phyloP scores from a whole-genome alignment of 2,888 invertebrate genomes.

The Seladonia tumulorum region DNA sequence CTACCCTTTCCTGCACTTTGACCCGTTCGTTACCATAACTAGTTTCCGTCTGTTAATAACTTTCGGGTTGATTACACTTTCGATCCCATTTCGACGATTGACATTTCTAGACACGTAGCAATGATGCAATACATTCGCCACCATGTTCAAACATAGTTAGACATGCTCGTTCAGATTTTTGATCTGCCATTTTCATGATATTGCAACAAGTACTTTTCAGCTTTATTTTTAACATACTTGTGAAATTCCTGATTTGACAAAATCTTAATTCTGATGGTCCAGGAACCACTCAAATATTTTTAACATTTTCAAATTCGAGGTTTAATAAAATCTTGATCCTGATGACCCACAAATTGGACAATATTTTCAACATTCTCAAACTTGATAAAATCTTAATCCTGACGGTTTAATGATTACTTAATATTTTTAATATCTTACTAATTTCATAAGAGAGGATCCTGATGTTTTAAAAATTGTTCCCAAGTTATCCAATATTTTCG shows the following conservation, averaged over 20 bases:
- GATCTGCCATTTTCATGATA: no score
- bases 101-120: not conserved
- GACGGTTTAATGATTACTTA: no score
- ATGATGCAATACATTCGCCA: not conserved
- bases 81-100: not conserved
- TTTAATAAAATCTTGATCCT: no score
- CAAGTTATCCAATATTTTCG: not conserved
- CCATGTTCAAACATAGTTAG: not conserved
- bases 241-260: not conserved
- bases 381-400: no score
- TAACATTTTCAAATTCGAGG: no score
- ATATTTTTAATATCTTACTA: no score
- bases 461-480: not conserved
- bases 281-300: no score
- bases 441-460: no score
- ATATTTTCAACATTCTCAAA: not conserved
- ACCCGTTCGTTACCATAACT: not conserved
- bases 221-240: no score
- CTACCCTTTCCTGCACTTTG: not conserved
- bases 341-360: no score
- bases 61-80: not conserved
- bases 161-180: no score
- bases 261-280: not conserved
- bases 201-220: no score
- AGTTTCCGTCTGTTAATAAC: not conserved